Conservation (phyloP, 2,113 vertebrate genomes). For the Thermophis baileyi region DNA sequence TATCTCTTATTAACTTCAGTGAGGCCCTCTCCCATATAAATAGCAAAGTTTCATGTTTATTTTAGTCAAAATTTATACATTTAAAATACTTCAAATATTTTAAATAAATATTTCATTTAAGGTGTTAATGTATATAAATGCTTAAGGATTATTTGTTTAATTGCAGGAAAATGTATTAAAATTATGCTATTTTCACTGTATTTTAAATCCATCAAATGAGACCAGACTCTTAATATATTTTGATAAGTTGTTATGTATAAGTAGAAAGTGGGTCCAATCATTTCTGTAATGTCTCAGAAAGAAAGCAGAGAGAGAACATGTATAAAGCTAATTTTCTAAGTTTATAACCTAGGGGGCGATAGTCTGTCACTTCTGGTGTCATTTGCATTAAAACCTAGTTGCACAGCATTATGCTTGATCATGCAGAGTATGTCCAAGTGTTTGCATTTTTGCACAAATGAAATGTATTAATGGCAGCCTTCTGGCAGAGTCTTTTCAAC, state of each 20-base stretch:
- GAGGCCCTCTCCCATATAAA: background rate
- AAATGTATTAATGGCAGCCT: slow-evolving; percentile 65
- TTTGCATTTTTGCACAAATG: slow-evolving; percentile 67
- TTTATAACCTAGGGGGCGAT: slow-evolving; percentile 62
- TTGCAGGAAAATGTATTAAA: background rate
- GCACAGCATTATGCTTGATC: slow-evolving; percentile 57
- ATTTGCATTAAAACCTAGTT: slow-evolving; percentile 64
- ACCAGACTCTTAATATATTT: slow-evolving; percentile 25
- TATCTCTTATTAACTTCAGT: background rate
- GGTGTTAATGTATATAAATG: background rate
- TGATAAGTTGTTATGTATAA: slow-evolving; percentile 50
- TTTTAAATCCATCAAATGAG: slow-evolving; percentile 28
- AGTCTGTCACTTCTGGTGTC: slow-evolving; percentile 58
- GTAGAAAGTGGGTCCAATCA: slow-evolving; percentile 57
- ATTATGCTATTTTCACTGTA: slow-evolving; percentile 12
- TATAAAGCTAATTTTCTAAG: slow-evolving; percentile 69
- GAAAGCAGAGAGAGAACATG: slow-evolving; percentile 47
- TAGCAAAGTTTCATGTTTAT: background rate
- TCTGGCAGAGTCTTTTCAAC: slow-evolving; percentile 45
- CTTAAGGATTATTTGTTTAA: background rate
- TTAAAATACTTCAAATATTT: background rate
- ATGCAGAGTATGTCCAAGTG: slow-evolving; percentile 55
- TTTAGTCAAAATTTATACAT: background rate
- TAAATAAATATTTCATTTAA: background rate
- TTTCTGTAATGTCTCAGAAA: slow-evolving; percentile 63